phyloP scores from a whole-genome alignment of 2,797 vertebrate genomes.

The Rhinella marina region DNA sequence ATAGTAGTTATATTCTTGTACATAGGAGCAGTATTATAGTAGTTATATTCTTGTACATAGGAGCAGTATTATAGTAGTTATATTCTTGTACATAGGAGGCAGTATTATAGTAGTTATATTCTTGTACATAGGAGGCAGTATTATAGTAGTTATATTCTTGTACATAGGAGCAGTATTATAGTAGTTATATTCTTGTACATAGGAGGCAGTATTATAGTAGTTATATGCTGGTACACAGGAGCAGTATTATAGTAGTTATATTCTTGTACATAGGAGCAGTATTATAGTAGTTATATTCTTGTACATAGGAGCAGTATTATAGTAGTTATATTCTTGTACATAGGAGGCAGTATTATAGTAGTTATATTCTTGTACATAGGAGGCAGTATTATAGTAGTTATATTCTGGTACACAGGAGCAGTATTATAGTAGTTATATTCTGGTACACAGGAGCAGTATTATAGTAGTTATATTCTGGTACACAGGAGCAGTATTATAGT shows the following conservation, averaged over 20 bases:
- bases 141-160: conserved; percentile 20
- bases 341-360: conserved; percentile 8
- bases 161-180: neutral
- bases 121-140: neutral
- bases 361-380: conserved; percentile 9
- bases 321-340: neutral
- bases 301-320: neutral
- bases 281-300: conserved; percentile 13
- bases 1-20: too few species aligned
- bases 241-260: conserved; percentile 14
- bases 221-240: neutral
- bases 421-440: conserved; percentile 12
- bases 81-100: conserved; percentile 1
- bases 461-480: neutral
- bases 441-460: neutral
- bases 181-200: conserved; percentile 19
- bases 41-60: conserved; percentile 13
- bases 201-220: neutral
- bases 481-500: conserved; percentile 4
- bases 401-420: neutral
- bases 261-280: neutral
- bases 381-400: conserved; percentile 6
- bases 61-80: neutral
- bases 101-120: conserved; percentile 5
- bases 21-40: neutral